These are phyloP conservation scores for Agonopterix arenella DNA, from an alignment of 2,888 invertebrate genomes.

Conservation along the genomic window DNA sequence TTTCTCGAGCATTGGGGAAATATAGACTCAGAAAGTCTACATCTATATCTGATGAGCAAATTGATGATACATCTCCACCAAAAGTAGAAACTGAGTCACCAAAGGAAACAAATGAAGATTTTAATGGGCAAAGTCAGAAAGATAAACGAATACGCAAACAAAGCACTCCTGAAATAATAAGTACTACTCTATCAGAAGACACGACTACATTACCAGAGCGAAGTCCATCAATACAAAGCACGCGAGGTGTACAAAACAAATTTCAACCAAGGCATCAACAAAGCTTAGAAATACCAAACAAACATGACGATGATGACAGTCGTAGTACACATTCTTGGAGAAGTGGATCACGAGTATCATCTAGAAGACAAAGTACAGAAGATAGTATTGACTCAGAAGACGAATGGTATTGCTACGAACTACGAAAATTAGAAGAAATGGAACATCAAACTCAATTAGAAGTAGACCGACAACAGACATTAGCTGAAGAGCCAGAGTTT, in stretches of 20 bases:
- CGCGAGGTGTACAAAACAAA: conserved; percentile 75
- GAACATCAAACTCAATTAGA: conserved; percentile 85
- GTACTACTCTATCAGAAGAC: conserved; percentile 65
- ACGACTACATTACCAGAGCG: conserved; percentile 72
- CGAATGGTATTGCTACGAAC: conserved; percentile 94
- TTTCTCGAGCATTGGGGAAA: conserved; percentile 87
- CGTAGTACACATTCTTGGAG: conserved; percentile 92
- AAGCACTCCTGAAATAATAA: conserved; percentile 59
- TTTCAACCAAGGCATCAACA: conserved; percentile 83
- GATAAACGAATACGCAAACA: conserved; percentile 46
- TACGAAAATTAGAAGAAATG: conserved; percentile 90
- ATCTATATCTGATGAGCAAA: conserved; percentile 82
- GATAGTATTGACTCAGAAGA: conserved; percentile 96
- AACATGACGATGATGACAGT: conserved; percentile 89
- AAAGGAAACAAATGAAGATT: conserved; percentile 38
- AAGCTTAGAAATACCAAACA: conserved; percentile 88
- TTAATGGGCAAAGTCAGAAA: conserved; percentile 27
- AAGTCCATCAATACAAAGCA: conserved; percentile 80
- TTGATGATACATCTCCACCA: conserved; percentile 66
- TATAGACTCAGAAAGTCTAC: conserved; percentile 85
- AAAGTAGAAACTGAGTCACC: conserved; percentile 42
- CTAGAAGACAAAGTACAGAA: conserved; percentile 92
- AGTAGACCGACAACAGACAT: conserved; percentile 77
- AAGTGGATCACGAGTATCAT: conserved; percentile 90
- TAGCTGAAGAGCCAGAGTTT: conserved; percentile 78